A percentile compares a stretch with the other conserved stretches of the same genome.
These are phyloP conservation scores for Danionella dracula DNA, from an alignment of 2,797 vertebrate species.

Conservation along the genomic window DNA sequence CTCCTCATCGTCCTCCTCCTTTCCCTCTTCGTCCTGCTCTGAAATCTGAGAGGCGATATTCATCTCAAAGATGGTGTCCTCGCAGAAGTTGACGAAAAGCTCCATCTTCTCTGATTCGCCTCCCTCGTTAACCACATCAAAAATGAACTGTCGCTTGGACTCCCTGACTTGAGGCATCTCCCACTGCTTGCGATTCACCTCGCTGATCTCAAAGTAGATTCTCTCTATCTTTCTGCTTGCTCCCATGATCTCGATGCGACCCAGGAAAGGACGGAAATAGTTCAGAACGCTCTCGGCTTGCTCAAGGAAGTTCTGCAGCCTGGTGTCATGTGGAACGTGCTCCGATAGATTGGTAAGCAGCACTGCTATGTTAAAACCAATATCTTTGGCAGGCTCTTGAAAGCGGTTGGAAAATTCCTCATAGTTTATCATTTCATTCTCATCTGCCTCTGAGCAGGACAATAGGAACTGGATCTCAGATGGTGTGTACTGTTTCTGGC, in stretches of 20 bases:
- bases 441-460: constrained; percentile 91
- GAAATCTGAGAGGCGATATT: constrained; percentile 93
- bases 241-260: constrained; percentile 95
- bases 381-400: constrained; percentile 92
- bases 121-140: constrained; percentile 94
- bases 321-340: constrained; percentile 88
- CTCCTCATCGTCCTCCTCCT: constrained; percentile 72
- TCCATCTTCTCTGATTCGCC: constrained; percentile 97
- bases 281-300: constrained; percentile 87
- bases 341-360: constrained; percentile 91
- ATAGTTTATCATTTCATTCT: constrained; percentile 95
- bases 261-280: constrained; percentile 90
- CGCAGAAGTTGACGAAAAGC: constrained; percentile 95
- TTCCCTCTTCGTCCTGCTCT: constrained; percentile 82
- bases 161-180: constrained; percentile 98
- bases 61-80: constrained; percentile 99
- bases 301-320: constrained; percentile 83
- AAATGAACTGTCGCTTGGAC: constrained; percentile 96
- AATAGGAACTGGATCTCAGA: constrained; percentile 93
- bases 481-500: constrained; percentile 88
- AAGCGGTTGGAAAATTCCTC: constrained; percentile 90
- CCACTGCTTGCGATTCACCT: constrained; percentile 92
- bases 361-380: constrained; percentile 94
- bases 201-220: constrained; percentile 96
- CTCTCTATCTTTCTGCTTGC: constrained; percentile 90